A percentile compares a stretch with the other conserved stretches of the same genome.
phyloP scores from a whole-genome alignment of 2,113 vertebrate genomes.

The Colius striatus region DNA sequence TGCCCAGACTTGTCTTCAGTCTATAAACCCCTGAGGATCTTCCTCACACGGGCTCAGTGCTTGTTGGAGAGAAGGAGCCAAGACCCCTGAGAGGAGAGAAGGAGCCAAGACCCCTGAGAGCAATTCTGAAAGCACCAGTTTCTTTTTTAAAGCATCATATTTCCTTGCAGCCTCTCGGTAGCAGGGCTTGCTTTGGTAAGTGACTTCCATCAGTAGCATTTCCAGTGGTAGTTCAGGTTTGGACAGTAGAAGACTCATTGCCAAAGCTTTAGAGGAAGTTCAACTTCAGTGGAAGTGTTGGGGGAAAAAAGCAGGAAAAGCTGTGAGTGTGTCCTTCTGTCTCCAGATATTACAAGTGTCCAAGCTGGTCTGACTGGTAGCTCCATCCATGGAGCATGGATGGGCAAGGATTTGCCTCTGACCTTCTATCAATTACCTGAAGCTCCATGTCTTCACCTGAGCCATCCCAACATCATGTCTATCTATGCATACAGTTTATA shows the following conservation, averaged over 20 bases:
- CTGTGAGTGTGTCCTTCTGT: background rate
- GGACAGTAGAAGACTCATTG: background rate
- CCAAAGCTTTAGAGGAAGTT: background rate
- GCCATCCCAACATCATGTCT: background rate
- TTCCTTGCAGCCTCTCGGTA: background rate
- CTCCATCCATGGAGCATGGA: background rate
- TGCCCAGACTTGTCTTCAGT: background rate
- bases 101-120: background rate
- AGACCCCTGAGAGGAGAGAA: background rate
- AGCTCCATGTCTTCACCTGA: background rate
- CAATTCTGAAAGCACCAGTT: background rate
- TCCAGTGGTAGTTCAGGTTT: background rate
- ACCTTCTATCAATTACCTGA: background rate
- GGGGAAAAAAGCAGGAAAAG: background rate
- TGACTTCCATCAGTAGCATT: background rate
- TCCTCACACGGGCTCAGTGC: background rate
- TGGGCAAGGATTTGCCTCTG: background rate
- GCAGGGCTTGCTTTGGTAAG: background rate
- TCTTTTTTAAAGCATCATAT: background rate
- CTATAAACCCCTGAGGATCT: background rate
- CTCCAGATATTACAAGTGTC: background rate
- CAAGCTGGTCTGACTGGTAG: background rate
- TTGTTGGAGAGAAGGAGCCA: background rate
- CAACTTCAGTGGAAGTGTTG: background rate
- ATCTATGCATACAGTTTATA: background rate